A percentile compares a stretch with the other conserved stretches of the same genome.
phyloP scores from a whole-genome alignment of 2,888 invertebrate species.

The Oscheius sp. region DNA sequence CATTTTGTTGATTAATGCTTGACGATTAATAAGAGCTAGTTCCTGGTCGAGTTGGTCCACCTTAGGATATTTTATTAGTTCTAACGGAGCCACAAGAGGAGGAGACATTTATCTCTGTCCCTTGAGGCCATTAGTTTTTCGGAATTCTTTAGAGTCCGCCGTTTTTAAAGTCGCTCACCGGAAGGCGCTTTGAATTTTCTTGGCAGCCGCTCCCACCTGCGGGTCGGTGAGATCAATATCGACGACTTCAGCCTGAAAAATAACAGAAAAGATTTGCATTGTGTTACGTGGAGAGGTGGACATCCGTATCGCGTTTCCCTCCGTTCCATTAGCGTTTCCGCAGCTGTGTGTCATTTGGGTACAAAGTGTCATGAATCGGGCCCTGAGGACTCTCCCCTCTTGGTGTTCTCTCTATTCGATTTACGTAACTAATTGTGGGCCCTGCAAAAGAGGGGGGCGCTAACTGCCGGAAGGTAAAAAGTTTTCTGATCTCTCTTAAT shows the following conservation, averaged over 20 bases:
- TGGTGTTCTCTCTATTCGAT: background rate
- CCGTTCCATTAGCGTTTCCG: background rate
- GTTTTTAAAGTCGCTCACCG: conserved; percentile 27
- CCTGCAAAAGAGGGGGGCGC: background rate
- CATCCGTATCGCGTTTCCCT: conserved; percentile 18
- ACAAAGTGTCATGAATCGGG: background rate
- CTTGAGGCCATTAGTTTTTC: no score
- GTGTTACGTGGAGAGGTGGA: background rate
- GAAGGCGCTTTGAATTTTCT: conserved; percentile 57
- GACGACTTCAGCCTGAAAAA: conserved; percentile 40
- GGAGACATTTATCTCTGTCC: no score
- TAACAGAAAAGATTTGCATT: background rate
- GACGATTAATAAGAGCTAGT: no score
- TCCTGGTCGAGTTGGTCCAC: no score
- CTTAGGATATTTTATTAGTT: no score
- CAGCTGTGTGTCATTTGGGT: background rate
- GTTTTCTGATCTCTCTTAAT: no score
- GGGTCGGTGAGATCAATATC: conserved; percentile 59
- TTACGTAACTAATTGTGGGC: background rate
- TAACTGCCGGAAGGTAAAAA: background rate
- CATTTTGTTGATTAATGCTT: no score
- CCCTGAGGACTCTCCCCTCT: background rate
- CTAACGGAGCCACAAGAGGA: no score
- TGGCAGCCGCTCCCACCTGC: conserved; percentile 53
- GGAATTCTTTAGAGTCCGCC: no score